These are phyloP conservation scores for Catocala nupta DNA, from an alignment of 2,888 invertebrate genomes.

Conservation along the genomic window DNA sequence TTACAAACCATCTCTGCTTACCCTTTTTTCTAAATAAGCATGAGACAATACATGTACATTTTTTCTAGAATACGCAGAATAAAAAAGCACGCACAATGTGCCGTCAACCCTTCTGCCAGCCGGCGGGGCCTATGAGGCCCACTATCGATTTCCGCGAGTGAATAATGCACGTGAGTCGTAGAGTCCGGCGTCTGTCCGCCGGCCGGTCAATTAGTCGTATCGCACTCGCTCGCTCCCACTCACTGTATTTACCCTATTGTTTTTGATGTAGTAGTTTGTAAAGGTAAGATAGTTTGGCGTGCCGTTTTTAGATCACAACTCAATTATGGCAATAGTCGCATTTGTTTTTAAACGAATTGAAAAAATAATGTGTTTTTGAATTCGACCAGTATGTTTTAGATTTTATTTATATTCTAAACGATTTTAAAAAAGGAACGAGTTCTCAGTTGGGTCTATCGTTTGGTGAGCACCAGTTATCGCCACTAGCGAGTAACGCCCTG, in stretches of 20 bases:
- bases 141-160: conserved; percentile 48
- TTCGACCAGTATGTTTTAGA: too few species aligned
- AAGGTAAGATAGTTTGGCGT: not conserved
- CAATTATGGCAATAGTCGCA: too few species aligned
- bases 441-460: too few species aligned
- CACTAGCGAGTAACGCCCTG: too few species aligned
- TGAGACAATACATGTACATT: too few species aligned
- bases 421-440: too few species aligned
- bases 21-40: too few species aligned
- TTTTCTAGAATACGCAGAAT: not conserved
- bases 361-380: too few species aligned
- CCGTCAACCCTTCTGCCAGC: conserved; percentile 5
- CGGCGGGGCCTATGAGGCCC: conserved; percentile 6
- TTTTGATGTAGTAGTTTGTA: conserved; percentile 31
- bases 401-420: too few species aligned
- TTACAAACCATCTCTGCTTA: too few species aligned
- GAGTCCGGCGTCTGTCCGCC: conserved; percentile 35
- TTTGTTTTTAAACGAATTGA: too few species aligned
- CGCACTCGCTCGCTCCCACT: conserved; percentile 24
- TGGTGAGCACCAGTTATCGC: too few species aligned
- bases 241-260: conserved; percentile 35
- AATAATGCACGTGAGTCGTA: conserved; percentile 46
- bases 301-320: not conserved
- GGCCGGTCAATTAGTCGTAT: conserved; percentile 51
- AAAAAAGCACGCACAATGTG: not conserved